Conservation (phyloP, 2,113 vertebrate species). For the Pampusana beccarii region DNA sequence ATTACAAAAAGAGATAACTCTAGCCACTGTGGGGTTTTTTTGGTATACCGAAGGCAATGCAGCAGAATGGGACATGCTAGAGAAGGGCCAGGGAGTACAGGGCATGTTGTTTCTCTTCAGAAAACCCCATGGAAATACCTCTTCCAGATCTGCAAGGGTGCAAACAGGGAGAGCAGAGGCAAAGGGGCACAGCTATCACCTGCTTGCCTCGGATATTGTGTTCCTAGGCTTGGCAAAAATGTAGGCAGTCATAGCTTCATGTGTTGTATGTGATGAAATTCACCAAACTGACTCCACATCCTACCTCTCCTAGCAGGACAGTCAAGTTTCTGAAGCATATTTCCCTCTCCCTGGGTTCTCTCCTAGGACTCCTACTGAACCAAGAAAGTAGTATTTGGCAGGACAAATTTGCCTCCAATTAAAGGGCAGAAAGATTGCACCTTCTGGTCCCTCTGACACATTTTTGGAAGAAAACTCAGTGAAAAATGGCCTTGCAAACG, state of each 20-base stretch:
- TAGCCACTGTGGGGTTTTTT: neutral
- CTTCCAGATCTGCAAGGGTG: neutral
- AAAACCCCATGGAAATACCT: neutral
- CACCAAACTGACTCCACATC: neutral
- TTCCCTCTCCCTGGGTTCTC: neutral
- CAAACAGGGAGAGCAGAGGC: neutral
- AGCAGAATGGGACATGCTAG: neutral
- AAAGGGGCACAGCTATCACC: neutral
- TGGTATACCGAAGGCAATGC: rapidly evolving
- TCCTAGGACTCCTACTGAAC: neutral
- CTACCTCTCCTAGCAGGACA: neutral
- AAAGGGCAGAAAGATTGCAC: neutral
- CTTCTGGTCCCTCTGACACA: neutral
- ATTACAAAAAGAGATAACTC: neutral
- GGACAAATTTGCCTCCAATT: neutral
- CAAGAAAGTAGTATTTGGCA: neutral
- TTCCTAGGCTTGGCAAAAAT: neutral
- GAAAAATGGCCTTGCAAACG: neutral
- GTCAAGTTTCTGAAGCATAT: neutral
- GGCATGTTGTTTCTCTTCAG: neutral
- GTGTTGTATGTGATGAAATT: neutral
- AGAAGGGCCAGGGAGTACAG: neutral
- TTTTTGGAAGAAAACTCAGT: neutral
- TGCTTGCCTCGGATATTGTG: neutral
- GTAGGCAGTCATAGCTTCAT: neutral